These are phyloP conservation scores for Seriola quinqueradiata DNA, from an alignment of 2,113 vertebrate genomes.

Conservation along the genomic window DNA sequence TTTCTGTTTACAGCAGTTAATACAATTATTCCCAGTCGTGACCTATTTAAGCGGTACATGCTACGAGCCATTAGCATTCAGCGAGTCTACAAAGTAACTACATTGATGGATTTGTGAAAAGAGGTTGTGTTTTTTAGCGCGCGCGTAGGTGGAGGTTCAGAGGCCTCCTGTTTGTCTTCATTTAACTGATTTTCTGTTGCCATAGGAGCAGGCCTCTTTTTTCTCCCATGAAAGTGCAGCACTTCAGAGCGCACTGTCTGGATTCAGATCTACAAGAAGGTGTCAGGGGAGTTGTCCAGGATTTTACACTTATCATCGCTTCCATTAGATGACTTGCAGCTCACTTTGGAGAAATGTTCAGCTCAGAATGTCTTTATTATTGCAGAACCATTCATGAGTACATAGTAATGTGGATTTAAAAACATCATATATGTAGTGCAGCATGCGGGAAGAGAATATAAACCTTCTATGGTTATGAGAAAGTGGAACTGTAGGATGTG, in stretches of 20 bases:
- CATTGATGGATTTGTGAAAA: conserved; percentile 80
- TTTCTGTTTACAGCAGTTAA: conserved; percentile 84
- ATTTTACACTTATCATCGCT: conserved; percentile 70
- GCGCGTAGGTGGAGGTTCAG: conserved; percentile 83
- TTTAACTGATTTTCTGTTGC: conserved; percentile 83
- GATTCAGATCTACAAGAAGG: conserved; percentile 73
- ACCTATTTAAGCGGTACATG: conserved; percentile 81
- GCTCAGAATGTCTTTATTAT: conserved; percentile 56
- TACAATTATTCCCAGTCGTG: conserved; percentile 81
- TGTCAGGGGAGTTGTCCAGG: conserved; percentile 79
- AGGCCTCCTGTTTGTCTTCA: conserved; percentile 83
- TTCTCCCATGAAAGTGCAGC: conserved; percentile 70
- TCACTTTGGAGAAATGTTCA: conserved; percentile 70
- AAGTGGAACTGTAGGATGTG: conserved; percentile 22
- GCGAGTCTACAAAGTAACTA: conserved; percentile 76
- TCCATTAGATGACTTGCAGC: conserved; percentile 75
- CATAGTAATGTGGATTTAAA: conserved; percentile 57
- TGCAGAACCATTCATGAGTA: conserved; percentile 40
- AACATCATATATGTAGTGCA: conserved; percentile 9
- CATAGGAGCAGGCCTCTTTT: conserved; percentile 79
- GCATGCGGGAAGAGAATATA: conserved; percentile 24
- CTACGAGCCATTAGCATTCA: conserved; percentile 79
- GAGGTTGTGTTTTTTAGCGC: conserved; percentile 78
- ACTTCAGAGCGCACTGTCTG: conserved; percentile 74
- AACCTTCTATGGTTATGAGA: not conserved